A percentile compares a stretch with the other conserved stretches of the same genome.
phyloP scores from a whole-genome alignment of 2,888 invertebrate species.

The Pterobdella sp. region DNA sequence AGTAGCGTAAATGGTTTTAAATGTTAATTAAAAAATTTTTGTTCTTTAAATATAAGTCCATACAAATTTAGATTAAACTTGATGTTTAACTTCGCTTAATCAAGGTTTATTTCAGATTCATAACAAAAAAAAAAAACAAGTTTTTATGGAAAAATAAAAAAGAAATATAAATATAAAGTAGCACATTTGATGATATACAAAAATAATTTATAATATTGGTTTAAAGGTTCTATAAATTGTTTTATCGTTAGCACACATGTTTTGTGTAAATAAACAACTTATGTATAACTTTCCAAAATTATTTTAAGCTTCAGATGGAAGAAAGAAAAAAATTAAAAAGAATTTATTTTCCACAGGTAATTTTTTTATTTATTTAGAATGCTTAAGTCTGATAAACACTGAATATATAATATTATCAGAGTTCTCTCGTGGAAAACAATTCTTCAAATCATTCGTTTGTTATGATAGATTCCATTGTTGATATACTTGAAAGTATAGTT shows the following conservation, averaged over 20 bases:
- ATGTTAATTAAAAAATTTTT: too few relatives aligned
- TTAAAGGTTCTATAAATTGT: not conserved
- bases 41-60: too few relatives aligned
- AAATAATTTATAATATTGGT: too few relatives aligned
- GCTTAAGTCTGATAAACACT: not conserved
- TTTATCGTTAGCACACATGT: not conserved
- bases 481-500: constrained; percentile 77
- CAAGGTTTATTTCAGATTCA: too few relatives aligned
- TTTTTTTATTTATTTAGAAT: not conserved
- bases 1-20: too few relatives aligned
- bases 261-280: not conserved
- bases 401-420: not conserved
- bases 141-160: too few relatives aligned
- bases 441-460: constrained; percentile 52
- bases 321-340: not conserved
- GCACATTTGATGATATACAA: too few relatives aligned
- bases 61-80: too few relatives aligned
- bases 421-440: constrained; percentile 1
- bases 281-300: not conserved
- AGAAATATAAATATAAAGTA: too few relatives aligned
- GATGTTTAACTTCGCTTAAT: too few relatives aligned
- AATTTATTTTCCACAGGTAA: not conserved
- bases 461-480: constrained; percentile 63
- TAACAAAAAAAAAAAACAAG: too few relatives aligned
- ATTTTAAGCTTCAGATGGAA: not conserved